Conservation (phyloP, 1,140 invertebrate species). For the Danaus plexippus region DNA sequence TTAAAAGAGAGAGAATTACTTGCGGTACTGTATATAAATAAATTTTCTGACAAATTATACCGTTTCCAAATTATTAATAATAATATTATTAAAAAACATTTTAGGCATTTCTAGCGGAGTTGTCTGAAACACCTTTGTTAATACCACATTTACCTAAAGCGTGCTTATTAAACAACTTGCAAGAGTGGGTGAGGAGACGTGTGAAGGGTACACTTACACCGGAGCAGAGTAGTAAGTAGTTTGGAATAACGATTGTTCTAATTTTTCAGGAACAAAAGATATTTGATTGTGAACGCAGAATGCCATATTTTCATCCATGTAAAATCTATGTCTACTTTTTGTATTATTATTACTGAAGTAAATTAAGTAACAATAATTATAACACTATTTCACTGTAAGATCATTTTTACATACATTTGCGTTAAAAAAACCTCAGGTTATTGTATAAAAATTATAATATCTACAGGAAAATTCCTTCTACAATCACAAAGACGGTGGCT, state of each 20-base stretch:
- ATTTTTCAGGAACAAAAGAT: no score
- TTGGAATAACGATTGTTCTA: background rate
- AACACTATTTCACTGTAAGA: no score
- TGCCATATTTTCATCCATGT: background rate
- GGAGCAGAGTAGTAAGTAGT: slow-evolving; percentile 36
- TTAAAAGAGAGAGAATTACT: slow-evolving; percentile 45
- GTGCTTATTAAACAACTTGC: slow-evolving; percentile 51
- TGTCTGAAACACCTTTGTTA: slow-evolving; percentile 44
- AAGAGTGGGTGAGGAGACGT: slow-evolving; percentile 54
- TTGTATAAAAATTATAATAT: background rate
- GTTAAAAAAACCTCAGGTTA: no score
- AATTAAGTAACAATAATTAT: no score
- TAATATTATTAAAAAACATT: slow-evolving; percentile 10
- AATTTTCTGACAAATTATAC: no score
- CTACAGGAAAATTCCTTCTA: slow-evolving; percentile 38
- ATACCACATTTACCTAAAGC: slow-evolving; percentile 58
- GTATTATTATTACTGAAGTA: no score
- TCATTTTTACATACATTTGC: no score
- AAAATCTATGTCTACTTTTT: no score
- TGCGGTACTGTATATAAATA: slow-evolving; percentile 24
- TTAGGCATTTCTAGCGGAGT: slow-evolving; percentile 56
- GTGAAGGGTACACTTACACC: slow-evolving; percentile 41
- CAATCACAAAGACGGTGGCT: slow-evolving; percentile 51
- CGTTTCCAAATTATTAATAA: no score
- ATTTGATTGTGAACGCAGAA: background rate